Evolutionary conservation across 1,140 invertebrate species (phyloP), one percentile per base, ranked within the genome.

Genomic region (Marisa cornuarietis): DNA sequence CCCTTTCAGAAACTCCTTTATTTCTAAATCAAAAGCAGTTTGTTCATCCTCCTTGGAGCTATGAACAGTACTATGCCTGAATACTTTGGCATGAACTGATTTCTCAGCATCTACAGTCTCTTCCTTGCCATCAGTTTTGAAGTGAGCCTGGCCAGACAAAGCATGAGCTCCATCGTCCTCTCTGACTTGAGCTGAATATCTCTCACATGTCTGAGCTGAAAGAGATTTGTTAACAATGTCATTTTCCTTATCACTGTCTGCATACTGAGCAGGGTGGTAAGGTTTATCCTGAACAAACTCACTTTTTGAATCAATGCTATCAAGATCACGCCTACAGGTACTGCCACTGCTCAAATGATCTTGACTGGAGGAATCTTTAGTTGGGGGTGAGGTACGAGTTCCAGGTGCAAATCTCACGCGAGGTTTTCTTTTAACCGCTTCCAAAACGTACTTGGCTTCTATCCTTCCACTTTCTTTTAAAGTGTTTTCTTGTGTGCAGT

Each of bases 341-440:
- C 11, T 26, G 10, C 6, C 14, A 1, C 26, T 31, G 26, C n/a
- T 54, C 13, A 11, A 51, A 5, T 22, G 58, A 49, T 31, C 18
- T 22, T 76, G 58, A n/a, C 24, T 11, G 10, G 11, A 18, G 31
- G 26, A 52, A 8, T 1, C 22, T 49, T 65, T 76, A 9, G 74
- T 65, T 13, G 74, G 74, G 42, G 74, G 74, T 16, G 74, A 76
- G 54, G 72, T 62, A 0, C 58, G 61, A 22, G 74, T 76, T 11
- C 31, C 74, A n/a, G 74, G 74, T 20, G 74, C 74, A 65, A 76
- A 76, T 24, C 74, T 26, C 10, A 76, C 74, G 31, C 54, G 54
- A 58, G 54, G 54, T 58, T 58, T 58, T 58, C 54, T 58, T 18
- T 58, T 58, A 18, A 8, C 16, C 0, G 54, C 54, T 58, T 58